Conservation (phyloP, 1,140 invertebrate genomes). For the Anastatus disparis region DNA sequence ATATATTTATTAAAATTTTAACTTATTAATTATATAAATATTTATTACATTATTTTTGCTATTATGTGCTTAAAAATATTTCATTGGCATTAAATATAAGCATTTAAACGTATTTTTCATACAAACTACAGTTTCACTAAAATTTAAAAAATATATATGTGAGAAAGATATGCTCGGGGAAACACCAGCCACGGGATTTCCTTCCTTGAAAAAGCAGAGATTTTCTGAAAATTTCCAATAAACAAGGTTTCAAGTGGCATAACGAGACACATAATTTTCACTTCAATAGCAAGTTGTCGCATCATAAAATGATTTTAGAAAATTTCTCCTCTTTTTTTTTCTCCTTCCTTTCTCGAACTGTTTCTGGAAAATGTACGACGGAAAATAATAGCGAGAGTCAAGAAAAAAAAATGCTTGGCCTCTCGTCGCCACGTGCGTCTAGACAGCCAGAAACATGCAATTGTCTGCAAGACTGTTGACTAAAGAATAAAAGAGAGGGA, state of each 20-base stretch:
- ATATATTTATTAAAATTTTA: no score
- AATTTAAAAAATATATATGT: no score
- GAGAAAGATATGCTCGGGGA: no score
- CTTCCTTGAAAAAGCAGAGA: constrained; percentile 6
- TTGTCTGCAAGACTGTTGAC: no score
- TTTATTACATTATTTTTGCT: no score
- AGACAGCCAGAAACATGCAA: constrained; percentile 55
- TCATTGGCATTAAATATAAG: no score
- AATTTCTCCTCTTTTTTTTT: neutral
- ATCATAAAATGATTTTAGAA: neutral
- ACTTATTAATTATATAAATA: no score
- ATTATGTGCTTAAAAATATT: no score
- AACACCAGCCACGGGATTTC: neutral
- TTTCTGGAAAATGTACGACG: constrained; percentile 52
- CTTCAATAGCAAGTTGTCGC: constrained; percentile 19
- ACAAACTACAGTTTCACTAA: no score
- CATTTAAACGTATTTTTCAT: no score
- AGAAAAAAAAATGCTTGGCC: no score
- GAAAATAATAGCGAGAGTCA: constrained; percentile 39
- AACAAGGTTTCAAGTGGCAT: constrained; percentile 10
- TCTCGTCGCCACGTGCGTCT: constrained; percentile 47
- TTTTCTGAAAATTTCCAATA: constrained; percentile 23
- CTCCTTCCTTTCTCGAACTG: constrained; percentile 26
- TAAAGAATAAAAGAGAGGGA: constrained; percentile 49
- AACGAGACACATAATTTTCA: no score